These are phyloP conservation scores for Sinopyrophorus schimmeli DNA, from an alignment of 2,888 invertebrate genomes.

Conservation along the genomic window DNA sequence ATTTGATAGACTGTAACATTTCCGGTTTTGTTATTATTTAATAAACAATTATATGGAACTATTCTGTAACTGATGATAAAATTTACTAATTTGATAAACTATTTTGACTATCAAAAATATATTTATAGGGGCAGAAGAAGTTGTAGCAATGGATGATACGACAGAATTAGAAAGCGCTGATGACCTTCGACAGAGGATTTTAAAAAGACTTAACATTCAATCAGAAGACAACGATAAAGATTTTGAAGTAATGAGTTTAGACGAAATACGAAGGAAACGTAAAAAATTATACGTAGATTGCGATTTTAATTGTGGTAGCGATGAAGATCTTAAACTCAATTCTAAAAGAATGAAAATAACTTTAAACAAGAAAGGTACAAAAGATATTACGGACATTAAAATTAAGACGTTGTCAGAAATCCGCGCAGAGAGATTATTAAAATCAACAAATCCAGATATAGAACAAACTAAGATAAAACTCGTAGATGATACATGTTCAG, in stretches of 20 bases:
- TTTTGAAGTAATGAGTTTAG: slow-evolving; percentile 59
- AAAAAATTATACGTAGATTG: slow-evolving; percentile 30
- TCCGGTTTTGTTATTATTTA: too few species aligned
- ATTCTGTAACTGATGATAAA: too few species aligned
- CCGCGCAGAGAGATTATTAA: slow-evolving; percentile 43
- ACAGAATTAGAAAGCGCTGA: slow-evolving; percentile 30
- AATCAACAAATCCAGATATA: not conserved
- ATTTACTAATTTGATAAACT: too few species aligned
- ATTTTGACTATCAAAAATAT: too few species aligned
- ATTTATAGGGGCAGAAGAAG: slow-evolving; percentile 17
- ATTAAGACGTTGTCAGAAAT: slow-evolving; percentile 55
- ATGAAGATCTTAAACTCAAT: slow-evolving; percentile 5
- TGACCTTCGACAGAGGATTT: slow-evolving; percentile 46
- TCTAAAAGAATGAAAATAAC: slow-evolving; percentile 26
- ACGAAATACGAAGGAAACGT: slow-evolving; percentile 55
- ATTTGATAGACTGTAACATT: slow-evolving; percentile 1
- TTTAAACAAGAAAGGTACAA: slow-evolving; percentile 12
- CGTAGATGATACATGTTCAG: slow-evolving; percentile 32
- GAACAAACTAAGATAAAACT: not conserved
- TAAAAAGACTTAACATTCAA: slow-evolving; percentile 40
- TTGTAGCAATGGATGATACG: not conserved
- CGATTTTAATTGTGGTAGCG: slow-evolving; percentile 11
- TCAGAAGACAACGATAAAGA: slow-evolving; percentile 44
- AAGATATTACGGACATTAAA: slow-evolving; percentile 44
- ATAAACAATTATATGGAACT: too few species aligned